Evolutionary conservation across 2,888 invertebrate genomes (phyloP).

Genomic region (Dryadula phaetusa): DNA sequence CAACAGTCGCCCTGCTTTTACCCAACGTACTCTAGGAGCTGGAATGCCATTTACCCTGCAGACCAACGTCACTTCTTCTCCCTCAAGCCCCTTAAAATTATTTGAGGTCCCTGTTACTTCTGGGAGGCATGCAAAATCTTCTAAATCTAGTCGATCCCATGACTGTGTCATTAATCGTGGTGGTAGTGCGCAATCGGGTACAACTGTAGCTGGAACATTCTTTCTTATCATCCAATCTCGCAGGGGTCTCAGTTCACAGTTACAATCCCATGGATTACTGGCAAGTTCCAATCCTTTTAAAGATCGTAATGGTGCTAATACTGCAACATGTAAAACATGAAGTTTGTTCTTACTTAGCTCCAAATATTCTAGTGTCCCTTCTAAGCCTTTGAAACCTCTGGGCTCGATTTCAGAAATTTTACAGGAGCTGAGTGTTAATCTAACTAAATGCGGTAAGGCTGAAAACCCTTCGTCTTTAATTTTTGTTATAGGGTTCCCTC

Average conservation of each 20-base stretch:
- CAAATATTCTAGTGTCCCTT: slow-evolving; percentile 89
- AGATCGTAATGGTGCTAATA: slow-evolving; percentile 87
- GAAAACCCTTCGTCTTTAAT: slow-evolving; percentile 88
- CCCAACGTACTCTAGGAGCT: slow-evolving; percentile 89
- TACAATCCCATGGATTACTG: slow-evolving; percentile 93
- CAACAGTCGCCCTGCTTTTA: slow-evolving; percentile 87
- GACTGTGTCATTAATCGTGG: slow-evolving; percentile 85
- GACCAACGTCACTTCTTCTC: slow-evolving; percentile 89
- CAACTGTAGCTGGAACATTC: slow-evolving; percentile 89
- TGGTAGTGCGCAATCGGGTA: slow-evolving; percentile 88
- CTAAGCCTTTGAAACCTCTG: slow-evolving; percentile 89
- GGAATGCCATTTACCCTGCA: slow-evolving; percentile 89
- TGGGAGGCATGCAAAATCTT: slow-evolving; percentile 92
- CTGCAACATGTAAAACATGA: slow-evolving; percentile 86
- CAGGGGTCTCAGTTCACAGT: slow-evolving; percentile 89
- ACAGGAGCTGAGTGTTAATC: slow-evolving; percentile 90
- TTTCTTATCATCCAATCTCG: slow-evolving; percentile 91
- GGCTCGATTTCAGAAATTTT: slow-evolving; percentile 87
- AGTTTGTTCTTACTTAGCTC: slow-evolving; percentile 91
- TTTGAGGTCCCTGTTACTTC: slow-evolving; percentile 86
- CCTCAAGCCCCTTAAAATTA: slow-evolving; percentile 87
- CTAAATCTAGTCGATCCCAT: slow-evolving; percentile 90
- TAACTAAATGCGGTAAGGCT: slow-evolving; percentile 87
- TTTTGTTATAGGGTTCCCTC: slow-evolving; percentile 89
- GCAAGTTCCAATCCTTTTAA: slow-evolving; percentile 90